Base-by-base conservation (phyloP, 2,113 vertebrate species). In the Callithrix jacchus region DNA sequence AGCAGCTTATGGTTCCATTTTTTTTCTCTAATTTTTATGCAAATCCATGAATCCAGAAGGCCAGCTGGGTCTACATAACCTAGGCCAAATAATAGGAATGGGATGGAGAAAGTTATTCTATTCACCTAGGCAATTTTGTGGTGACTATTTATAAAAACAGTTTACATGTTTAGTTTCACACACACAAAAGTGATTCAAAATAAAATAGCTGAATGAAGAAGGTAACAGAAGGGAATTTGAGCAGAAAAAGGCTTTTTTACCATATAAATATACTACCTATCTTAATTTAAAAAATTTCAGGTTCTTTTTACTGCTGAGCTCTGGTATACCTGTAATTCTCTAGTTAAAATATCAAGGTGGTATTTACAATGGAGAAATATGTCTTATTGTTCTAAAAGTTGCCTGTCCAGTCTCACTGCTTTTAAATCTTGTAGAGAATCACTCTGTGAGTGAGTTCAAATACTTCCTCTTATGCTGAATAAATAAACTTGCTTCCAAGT, bases 401-500 rank as follows among this genome's bases (percentile, higher is more conserved):
- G 95, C 95, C 90, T 30, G 40, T 95, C 97, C 91, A 94, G 97
- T 98, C 68, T 77, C 64, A 66, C 97, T 70, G 66, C 97, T 97
- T 96, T 97, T 68, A 37, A 84, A 83, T 61, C 83, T 40, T 86
- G 64, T 86, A 96, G 35, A 85, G 83, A 93, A 80, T 76, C 76
- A 83, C 54, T 54, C 23, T 74, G n/a, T 81, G 92, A 27, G 23
- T 76, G 82, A 80, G 71, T 88, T 87, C 90, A 95, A 90, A 92
- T 93, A 85, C 89, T 95, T 93, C 95, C 96, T 94, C 95, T 96
- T 77, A 90, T 49, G 56, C 66, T 92, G 95, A 94, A 71, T 93
- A 97, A 97, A 97, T 95, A 97, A 91, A 93, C 76, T 76, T 85
- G 92, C 84, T 95, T 97, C 92, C 95, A 94, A 95, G 80, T 93